Percentiles rank a stretch among this genome's conserved stretches.
These are phyloP conservation scores for Eupelmus urozonus DNA, from an alignment of 2,888 invertebrate genomes.

Conservation along the genomic window DNA sequence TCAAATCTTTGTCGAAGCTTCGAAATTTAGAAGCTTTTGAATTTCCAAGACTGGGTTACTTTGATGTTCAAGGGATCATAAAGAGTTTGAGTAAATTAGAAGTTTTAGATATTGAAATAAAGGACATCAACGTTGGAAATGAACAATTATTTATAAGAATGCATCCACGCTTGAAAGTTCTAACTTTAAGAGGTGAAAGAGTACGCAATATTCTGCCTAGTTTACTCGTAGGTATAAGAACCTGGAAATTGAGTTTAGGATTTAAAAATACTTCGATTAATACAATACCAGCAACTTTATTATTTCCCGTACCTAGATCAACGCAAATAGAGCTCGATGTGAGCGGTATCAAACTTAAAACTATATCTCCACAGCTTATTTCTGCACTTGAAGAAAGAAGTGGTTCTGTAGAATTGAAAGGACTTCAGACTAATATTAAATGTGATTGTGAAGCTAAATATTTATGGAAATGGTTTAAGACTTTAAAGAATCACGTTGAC, in stretches of 20 bases:
- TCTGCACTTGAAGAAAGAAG: conserved; percentile 89
- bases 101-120: conserved; percentile 89
- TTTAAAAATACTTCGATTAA: conserved; percentile 89
- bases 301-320: conserved; percentile 92
- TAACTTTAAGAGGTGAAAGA: conserved; percentile 87
- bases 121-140: conserved; percentile 88
- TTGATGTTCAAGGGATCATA: conserved; percentile 89
- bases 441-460: conserved; percentile 92
- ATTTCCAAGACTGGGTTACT: conserved; percentile 88
- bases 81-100: conserved; percentile 81
- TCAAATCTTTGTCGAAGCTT: conserved; percentile 85
- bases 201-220: conserved; percentile 89
- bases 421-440: conserved; percentile 87
- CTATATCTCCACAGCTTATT: conserved; percentile 87
- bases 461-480: conserved; percentile 87
- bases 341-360: conserved; percentile 86
- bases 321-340: conserved; percentile 89
- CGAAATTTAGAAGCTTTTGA: conserved; percentile 85
- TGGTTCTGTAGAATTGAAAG: conserved; percentile 85
- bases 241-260: conserved; percentile 84
- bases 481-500: conserved; percentile 63
- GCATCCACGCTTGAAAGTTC: conserved; percentile 86
- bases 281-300: conserved; percentile 87
- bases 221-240: conserved; percentile 89
- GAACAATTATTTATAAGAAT: conserved; percentile 89